Conservation (phyloP, 2,113 vertebrate genomes). For the Sialia sialis region DNA sequence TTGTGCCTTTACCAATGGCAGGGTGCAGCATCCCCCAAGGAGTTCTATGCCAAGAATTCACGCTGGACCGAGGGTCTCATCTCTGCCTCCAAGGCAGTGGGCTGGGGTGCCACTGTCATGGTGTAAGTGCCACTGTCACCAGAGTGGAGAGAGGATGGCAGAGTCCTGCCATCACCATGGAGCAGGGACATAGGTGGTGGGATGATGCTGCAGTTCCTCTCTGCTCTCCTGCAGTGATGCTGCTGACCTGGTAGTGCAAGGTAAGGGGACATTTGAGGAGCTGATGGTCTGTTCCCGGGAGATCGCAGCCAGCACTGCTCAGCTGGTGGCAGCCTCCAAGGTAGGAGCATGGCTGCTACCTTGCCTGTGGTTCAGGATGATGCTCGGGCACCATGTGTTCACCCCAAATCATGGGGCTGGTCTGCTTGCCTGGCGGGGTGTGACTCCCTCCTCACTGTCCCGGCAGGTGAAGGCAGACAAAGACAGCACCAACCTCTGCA, state of each 20-base stretch:
- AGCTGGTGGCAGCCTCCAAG: conserved; percentile 96
- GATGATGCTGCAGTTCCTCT: neutral
- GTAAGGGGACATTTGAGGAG: conserved; percentile 94
- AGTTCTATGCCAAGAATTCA: conserved; percentile 97
- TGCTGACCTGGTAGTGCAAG: conserved; percentile 92
- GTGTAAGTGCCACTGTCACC: conserved; percentile 80
- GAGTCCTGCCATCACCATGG: neutral
- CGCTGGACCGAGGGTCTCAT: conserved; percentile 97
- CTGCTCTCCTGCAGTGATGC: conserved; percentile 77
- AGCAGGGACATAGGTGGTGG: rapidly evolving
- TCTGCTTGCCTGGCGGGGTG: rapidly evolving
- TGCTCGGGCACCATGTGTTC: neutral
- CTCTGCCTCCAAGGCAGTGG: conserved; percentile 94
- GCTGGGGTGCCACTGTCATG: conserved; percentile 96
- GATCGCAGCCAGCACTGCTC: conserved; percentile 94
- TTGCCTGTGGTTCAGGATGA: rapidly evolving
- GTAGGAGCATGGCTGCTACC: conserved; percentile 57
- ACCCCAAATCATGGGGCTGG: neutral
- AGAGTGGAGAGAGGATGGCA: neutral
- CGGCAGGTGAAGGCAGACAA: conserved; percentile 93
- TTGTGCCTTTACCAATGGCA: neutral
- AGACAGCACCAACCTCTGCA: conserved; percentile 85
- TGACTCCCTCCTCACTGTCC: neutral
- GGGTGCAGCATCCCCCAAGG: conserved; percentile 92
- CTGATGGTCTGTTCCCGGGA: conserved; percentile 96